Conservation (phyloP, 53 echinoderm and acorn worm species). For the Zoroaster sp. region DNA sequence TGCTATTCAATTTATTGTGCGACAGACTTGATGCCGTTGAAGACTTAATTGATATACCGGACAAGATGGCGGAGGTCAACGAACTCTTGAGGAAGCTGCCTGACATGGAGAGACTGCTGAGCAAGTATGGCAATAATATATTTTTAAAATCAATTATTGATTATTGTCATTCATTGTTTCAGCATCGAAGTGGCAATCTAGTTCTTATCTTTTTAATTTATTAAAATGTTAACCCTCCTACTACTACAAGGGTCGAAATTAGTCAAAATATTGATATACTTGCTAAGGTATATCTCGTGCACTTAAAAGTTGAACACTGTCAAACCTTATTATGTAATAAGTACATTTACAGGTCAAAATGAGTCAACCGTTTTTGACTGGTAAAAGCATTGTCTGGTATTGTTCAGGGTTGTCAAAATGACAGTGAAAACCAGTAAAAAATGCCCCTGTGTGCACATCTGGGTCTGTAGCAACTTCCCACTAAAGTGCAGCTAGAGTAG, state of each 20-base stretch:
- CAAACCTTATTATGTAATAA: neutral
- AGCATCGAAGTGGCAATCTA: neutral
- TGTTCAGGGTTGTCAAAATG: too few species aligned
- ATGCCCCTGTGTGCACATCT: too few species aligned
- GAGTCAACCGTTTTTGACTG: too few species aligned
- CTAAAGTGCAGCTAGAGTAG: too few species aligned
- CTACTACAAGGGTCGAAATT: too few species aligned
- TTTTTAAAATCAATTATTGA: neutral
- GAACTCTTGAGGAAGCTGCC: conserved; percentile 91
- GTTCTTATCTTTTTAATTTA: neutral
- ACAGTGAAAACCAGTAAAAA: too few species aligned
- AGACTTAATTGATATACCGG: conserved; percentile 79
- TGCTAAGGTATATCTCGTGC: neutral
- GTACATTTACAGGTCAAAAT: neutral
- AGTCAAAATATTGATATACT: too few species aligned
- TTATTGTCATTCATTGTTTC: neutral
- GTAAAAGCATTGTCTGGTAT: too few species aligned
- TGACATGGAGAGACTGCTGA: conserved; percentile 91
- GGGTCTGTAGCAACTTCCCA: too few species aligned
- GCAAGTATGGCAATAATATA: conserved; percentile 78
- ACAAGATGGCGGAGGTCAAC: conserved; percentile 76
- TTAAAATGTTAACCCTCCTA: too few species aligned
- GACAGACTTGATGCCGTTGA: conserved; percentile 92
- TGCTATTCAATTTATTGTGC: neutral
- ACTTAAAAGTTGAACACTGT: neutral